Evolutionary conservation across 2,797 vertebrate genomes (phyloP).

Genomic region (Podarcis lilfordi): DNA sequence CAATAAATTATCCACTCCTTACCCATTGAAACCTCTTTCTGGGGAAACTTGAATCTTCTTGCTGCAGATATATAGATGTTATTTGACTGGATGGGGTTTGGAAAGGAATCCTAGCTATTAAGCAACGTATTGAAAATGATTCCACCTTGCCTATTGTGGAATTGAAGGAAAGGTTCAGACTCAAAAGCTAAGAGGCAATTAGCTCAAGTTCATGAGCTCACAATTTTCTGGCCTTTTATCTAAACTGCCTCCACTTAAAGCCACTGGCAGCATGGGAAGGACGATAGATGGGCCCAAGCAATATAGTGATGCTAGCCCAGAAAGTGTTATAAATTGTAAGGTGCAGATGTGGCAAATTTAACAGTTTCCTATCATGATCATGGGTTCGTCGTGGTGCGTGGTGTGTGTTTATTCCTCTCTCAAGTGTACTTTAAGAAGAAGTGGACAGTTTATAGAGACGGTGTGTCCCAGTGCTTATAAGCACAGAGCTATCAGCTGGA

Average conservation of each 20-base stretch:
- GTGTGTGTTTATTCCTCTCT: neutral
- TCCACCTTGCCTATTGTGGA: neutral
- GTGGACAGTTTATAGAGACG: neutral
- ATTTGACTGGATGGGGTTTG: neutral
- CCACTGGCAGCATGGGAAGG: neutral
- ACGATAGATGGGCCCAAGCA: neutral
- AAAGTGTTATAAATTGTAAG: neutral
- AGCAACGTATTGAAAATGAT: neutral
- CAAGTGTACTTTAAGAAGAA: neutral
- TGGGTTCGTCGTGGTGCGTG: neutral
- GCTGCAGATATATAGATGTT: neutral
- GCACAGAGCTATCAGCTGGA: neutral
- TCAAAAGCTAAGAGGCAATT: constrained; percentile 25
- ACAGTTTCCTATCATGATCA: neutral
- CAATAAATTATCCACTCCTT: neutral
- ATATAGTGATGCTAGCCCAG: neutral
- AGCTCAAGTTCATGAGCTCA: neutral
- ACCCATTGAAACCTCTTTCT: neutral
- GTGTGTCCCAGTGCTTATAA: neutral
- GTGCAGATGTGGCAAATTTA: too few species aligned
- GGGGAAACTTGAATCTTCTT: neutral
- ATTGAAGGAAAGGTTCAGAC: neutral
- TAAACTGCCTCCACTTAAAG: neutral
- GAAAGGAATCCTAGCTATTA: neutral
- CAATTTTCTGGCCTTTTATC: constrained; percentile 16